Evolutionary conservation across 2,113 vertebrate genomes (phyloP).

Genomic region (Stercorarius parasiticus): DNA sequence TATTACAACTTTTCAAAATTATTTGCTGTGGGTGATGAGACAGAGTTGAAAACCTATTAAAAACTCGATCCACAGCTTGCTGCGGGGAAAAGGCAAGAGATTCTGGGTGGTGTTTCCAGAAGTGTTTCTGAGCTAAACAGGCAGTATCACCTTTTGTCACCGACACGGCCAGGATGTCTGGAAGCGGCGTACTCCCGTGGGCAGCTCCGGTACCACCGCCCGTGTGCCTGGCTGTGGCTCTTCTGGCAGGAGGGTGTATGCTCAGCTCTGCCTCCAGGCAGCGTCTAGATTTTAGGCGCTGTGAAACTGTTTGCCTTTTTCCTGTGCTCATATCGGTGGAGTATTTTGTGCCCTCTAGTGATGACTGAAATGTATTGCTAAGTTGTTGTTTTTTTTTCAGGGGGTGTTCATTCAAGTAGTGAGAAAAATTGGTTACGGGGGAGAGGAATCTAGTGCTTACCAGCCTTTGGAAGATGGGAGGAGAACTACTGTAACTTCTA

Average conservation of each 20-base stretch:
- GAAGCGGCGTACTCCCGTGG: background rate
- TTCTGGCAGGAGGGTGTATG: background rate
- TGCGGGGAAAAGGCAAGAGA: background rate
- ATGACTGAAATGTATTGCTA: background rate
- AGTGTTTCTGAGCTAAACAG: background rate
- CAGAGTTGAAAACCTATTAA: background rate
- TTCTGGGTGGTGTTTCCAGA: background rate
- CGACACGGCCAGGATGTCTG: background rate
- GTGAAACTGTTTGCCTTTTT: background rate
- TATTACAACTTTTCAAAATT: background rate
- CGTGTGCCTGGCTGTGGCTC: background rate
- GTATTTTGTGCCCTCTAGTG: slow-evolving; percentile 35
- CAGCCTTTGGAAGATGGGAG: background rate
- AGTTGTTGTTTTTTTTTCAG: background rate
- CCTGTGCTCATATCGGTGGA: background rate
- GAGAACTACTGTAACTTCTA: background rate
- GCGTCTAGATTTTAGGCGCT: background rate
- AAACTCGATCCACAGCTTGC: background rate
- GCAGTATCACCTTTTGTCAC: background rate
- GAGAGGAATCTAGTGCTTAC: background rate
- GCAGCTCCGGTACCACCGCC: background rate
- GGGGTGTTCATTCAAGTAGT: fast-evolving
- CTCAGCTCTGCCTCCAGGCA: background rate
- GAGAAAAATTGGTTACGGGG: background rate
- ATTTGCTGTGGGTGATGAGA: background rate